These are phyloP conservation scores for Lepidostoma basale DNA, from an alignment of 1,140 invertebrate species.

Conservation along the genomic window DNA sequence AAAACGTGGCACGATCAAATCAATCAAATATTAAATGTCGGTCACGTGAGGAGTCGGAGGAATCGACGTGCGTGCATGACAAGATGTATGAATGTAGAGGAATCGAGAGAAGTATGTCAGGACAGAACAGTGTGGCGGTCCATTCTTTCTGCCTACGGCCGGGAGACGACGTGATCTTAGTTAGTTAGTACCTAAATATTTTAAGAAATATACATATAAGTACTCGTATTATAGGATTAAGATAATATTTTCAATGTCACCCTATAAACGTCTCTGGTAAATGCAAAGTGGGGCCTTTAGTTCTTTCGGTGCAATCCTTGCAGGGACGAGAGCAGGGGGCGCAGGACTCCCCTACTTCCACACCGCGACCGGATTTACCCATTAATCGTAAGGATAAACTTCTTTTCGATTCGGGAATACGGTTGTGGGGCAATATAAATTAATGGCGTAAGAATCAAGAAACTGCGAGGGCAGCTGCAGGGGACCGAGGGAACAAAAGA, in stretches of 20 bases:
- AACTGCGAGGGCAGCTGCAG: slow-evolving; percentile 34
- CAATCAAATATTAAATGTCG: no score
- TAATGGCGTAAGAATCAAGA: slow-evolving; percentile 21
- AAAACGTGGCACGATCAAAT: no score
- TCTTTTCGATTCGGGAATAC: slow-evolving; percentile 31
- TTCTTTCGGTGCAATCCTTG: slow-evolving; percentile 11
- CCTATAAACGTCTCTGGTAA: background rate
- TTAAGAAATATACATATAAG: no score
- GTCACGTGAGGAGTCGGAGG: no score
- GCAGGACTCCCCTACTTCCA: slow-evolving; percentile 23
- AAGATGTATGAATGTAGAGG: no score
- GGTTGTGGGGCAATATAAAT: slow-evolving; percentile 7
- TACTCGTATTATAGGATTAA: no score
- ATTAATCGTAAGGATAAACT: slow-evolving; percentile 42
- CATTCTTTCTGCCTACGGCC: no score
- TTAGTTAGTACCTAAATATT: no score
- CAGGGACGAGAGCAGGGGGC: background rate
- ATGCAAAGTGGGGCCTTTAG: slow-evolving; percentile 6
- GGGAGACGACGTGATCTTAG: no score
- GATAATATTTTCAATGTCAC: background rate
- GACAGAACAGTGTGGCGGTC: no score
- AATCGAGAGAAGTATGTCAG: no score
- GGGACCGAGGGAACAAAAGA: slow-evolving; percentile 26
- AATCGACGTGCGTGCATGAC: no score
- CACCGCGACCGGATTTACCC: slow-evolving; percentile 29